These are phyloP conservation scores for Plotosus lineatus DNA, from an alignment of 2,113 vertebrate species.

Conservation along the genomic window DNA sequence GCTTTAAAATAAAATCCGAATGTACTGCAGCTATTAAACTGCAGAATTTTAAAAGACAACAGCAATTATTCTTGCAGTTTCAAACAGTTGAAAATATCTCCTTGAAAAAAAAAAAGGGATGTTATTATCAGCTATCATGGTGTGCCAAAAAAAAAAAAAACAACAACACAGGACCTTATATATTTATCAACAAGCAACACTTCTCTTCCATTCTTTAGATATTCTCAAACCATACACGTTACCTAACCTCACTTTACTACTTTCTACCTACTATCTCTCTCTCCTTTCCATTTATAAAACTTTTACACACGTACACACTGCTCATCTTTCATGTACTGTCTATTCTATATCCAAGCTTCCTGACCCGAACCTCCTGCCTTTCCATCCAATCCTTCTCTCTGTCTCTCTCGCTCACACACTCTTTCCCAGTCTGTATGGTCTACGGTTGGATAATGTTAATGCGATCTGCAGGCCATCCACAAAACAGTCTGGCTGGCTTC, in stretches of 20 bases:
- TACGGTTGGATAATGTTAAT: constrained; percentile 60
- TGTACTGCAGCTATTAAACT: background rate
- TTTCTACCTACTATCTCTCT: background rate
- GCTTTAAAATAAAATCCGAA: background rate
- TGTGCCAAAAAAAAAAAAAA: background rate
- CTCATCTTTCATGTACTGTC: background rate
- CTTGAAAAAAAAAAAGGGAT: background rate
- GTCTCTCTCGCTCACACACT: constrained; percentile 1
- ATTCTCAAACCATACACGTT: constrained; percentile 3
- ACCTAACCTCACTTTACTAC: no score
- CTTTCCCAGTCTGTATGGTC: constrained; percentile 18
- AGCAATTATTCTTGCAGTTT: background rate
- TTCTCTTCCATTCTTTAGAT: background rate
- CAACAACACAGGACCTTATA: background rate
- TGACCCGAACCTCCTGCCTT: background rate
- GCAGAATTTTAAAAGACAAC: background rate
- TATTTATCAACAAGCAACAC: background rate
- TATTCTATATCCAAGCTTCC: background rate
- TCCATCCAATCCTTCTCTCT: background rate
- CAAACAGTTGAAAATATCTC: background rate
- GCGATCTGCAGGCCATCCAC: constrained; percentile 63
- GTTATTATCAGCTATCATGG: background rate
- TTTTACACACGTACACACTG: background rate
- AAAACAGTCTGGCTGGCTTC: constrained; percentile 59
- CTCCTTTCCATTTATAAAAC: background rate